Evolutionary conservation across 2,113 vertebrate genomes (phyloP).

Genomic region (Neotragus moschatus): DNA sequence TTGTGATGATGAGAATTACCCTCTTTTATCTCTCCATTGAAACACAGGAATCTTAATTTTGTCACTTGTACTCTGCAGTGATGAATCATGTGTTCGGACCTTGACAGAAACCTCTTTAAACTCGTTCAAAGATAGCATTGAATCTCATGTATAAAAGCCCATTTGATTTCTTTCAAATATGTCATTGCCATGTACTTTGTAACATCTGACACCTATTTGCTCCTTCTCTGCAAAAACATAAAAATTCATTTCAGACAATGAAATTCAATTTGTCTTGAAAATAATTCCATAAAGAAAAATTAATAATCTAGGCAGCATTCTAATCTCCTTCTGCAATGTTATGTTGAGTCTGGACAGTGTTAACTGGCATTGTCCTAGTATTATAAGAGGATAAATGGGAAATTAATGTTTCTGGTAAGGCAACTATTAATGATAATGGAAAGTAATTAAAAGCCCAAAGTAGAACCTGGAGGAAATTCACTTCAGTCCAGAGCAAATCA

Average conservation of each 20-base stretch:
- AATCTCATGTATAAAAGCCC: constrained; percentile 36
- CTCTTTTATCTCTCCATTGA: constrained; percentile 9
- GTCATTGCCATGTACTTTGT: constrained; percentile 22
- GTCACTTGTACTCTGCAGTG: background rate
- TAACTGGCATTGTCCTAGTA: constrained; percentile 38
- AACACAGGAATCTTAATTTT: constrained; percentile 34
- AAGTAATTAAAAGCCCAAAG: constrained; percentile 63
- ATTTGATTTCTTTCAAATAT: constrained; percentile 38
- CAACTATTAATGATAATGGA: constrained; percentile 55
- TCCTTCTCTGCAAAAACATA: constrained; percentile 31
- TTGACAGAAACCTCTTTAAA: background rate
- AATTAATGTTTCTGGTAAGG: constrained; percentile 59
- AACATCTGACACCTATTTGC: constrained; percentile 46
- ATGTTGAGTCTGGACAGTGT: constrained; percentile 5
- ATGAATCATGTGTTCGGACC: constrained; percentile 39
- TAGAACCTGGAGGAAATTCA: constrained; percentile 35
- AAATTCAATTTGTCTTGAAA: constrained; percentile 64
- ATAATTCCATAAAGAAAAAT: constrained; percentile 55
- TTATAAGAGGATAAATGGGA: constrained; percentile 58
- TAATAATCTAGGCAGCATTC: constrained; percentile 34
- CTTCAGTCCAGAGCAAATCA: constrained; percentile 50
- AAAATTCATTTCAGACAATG: constrained; percentile 45
- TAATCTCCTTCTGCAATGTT: constrained; percentile 39
- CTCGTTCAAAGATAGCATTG: background rate
- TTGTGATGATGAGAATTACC: background rate